phyloP scores from a whole-genome alignment of 2,888 invertebrate species.

The Schrankia costaestrigalis region DNA sequence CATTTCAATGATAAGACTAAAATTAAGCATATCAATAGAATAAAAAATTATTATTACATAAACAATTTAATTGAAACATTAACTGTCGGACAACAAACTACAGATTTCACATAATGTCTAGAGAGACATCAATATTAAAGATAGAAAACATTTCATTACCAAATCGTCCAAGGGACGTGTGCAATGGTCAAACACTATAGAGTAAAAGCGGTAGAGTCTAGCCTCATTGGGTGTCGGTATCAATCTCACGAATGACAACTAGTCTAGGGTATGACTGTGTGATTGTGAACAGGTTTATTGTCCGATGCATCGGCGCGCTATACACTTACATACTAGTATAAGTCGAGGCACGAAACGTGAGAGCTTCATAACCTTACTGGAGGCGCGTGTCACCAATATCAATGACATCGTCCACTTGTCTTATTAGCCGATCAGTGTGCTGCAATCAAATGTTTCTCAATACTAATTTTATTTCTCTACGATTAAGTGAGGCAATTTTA shows the following conservation, averaged over 20 bases:
- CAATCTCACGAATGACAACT: constrained; percentile 69
- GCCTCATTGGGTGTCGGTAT: constrained; percentile 41
- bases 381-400: too few species aligned
- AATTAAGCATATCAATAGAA: constrained; percentile 77
- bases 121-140: constrained; percentile 57
- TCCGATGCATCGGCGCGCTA: constrained; percentile 77
- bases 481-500: too few species aligned
- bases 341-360: too few species aligned
- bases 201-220: constrained; percentile 39
- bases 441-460: too few species aligned
- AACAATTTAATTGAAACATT: constrained; percentile 77
- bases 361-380: too few species aligned
- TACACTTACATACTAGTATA: constrained; percentile 79
- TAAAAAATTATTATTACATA: constrained; percentile 76
- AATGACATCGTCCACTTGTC: too few species aligned
- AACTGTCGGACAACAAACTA: constrained; percentile 78
- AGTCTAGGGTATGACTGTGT: constrained; percentile 50
- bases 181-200: constrained; percentile 26
- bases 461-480: too few species aligned
- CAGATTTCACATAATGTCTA: constrained; percentile 62
- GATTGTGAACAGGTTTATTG: constrained; percentile 65
- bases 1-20: constrained; percentile 70
- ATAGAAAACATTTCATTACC: constrained; percentile 47
- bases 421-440: too few species aligned
- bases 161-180: constrained; percentile 30